Conservation (phyloP, 2,888 invertebrate species). For the Willowsia nigromaculata region DNA sequence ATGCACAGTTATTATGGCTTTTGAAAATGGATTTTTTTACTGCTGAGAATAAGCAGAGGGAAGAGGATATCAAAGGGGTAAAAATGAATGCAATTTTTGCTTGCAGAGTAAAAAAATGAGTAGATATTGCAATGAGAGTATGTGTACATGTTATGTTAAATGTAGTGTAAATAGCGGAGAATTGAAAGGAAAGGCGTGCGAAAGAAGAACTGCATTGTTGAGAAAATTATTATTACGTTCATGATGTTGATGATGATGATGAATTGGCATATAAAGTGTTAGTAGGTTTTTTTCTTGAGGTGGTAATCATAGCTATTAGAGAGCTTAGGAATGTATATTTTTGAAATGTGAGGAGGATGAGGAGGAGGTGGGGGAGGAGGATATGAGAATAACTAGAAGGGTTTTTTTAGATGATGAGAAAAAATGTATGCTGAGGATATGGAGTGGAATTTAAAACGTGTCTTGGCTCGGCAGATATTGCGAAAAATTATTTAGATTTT, state of each 20-base stretch:
- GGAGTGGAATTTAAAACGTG: background rate
- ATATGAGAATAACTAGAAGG: background rate
- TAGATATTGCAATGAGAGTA: background rate
- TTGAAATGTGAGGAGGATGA: background rate
- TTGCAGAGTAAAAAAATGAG: no score
- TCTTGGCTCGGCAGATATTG: background rate
- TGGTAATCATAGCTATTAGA: background rate
- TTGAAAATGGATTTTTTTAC: slow-evolving; percentile 20
- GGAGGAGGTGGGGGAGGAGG: background rate
- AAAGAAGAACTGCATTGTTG: background rate
- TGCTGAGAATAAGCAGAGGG: background rate
- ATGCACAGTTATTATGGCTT: slow-evolving; percentile 31
- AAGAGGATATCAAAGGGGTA: slow-evolving; percentile 56
- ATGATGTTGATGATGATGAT: background rate
- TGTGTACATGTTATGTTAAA: background rate
- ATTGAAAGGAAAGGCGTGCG: slow-evolving; percentile 1
- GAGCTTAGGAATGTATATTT: background rate
- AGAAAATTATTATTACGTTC: background rate
- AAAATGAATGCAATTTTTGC: no score
- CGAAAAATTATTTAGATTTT: background rate
- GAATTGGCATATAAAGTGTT: no score
- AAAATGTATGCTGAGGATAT: background rate
- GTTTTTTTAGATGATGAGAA: slow-evolving; percentile 30
- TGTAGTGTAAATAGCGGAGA: background rate
- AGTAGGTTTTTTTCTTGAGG: no score